Evolutionary conservation across 2,113 vertebrate species (phyloP).

Genomic region (Elephantulus edwardii): DNA sequence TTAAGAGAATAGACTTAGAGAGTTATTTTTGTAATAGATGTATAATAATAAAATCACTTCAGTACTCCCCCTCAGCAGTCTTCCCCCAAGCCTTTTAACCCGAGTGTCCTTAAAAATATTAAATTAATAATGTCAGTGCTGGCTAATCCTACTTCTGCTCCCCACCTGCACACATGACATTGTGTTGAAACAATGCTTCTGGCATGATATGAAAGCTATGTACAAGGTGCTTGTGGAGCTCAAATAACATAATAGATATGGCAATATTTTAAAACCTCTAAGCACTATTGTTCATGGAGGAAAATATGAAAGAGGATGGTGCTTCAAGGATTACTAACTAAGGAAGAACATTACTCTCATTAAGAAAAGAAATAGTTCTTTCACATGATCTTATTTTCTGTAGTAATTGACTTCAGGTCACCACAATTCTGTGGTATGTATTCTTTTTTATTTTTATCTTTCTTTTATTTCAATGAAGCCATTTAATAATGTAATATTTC

Average conservation of each 20-base stretch:
- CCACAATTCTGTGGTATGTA: neutral
- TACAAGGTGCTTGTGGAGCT: neutral
- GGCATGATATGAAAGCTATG: neutral
- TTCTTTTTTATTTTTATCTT: constrained; percentile 7
- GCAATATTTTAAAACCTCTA: neutral
- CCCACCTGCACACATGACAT: neutral
- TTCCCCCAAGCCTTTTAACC: too few relatives aligned
- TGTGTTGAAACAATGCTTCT: neutral
- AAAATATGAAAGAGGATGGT: neutral
- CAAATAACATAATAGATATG: neutral
- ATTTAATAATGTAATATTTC: neutral
- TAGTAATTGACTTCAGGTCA: neutral
- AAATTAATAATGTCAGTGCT: neutral
- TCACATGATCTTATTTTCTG: neutral
- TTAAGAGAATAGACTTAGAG: too few relatives aligned
- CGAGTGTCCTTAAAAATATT: neutral
- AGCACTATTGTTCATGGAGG: neutral
- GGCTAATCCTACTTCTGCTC: neutral
- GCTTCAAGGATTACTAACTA: neutral
- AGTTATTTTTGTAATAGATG: too few relatives aligned
- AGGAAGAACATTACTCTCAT: neutral
- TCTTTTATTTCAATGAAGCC: neutral
- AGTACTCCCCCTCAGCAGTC: too few relatives aligned
- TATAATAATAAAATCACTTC: too few relatives aligned
- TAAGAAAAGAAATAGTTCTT: neutral